Base-by-base conservation (phyloP, 2,888 invertebrate species). In the Tenthredo notha region DNA sequence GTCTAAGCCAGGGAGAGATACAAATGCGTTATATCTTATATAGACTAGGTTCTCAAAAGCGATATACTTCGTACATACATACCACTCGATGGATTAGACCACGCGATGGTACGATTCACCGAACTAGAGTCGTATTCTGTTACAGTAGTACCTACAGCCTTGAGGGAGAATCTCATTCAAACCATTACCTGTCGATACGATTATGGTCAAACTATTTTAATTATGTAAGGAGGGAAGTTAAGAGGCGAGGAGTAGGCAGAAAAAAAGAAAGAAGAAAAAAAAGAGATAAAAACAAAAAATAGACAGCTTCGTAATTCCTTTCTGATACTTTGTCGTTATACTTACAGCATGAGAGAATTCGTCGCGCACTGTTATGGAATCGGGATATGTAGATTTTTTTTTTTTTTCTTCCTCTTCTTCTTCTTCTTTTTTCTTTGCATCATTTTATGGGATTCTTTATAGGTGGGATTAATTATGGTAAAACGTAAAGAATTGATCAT, bases 201-300 rank as follows among this genome's bases (percentile, higher is more conserved):
- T 77, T 77, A 77, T 77, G 77, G 50, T 77, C 77, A 77, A 50
- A 33, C 33, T 77, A 77, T 77, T 77, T 77, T 77, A 77, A 77
- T 77, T 77, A 77, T 77, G 77, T 77, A 77, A 67, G 54, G 33
- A 67, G 67, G 25, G 33, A 67, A 67, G 67, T 33, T 67, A 18
- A 7, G 21, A 61, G 25, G 25, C 61, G 25, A 67, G 15, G 67
- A 67, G 18, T 18, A 33, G 15, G 5, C 2, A 33, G 4, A 33
- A 7, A 37, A 37, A 37, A 65, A 33, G 0, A 18, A 33, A 65
- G 5, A 15, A 65, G 15, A 15, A 29, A 4, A 3, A 5, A 3
- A 1, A 65, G 12, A 25, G 29, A 29, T 2, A 65, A 12, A 65
- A 29, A 25, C 29, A 29, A 33, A 33, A 33, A 67, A 29, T 33